Conservation (phyloP, 2,888 invertebrate species). For the Drosophila maculinotata region DNA sequence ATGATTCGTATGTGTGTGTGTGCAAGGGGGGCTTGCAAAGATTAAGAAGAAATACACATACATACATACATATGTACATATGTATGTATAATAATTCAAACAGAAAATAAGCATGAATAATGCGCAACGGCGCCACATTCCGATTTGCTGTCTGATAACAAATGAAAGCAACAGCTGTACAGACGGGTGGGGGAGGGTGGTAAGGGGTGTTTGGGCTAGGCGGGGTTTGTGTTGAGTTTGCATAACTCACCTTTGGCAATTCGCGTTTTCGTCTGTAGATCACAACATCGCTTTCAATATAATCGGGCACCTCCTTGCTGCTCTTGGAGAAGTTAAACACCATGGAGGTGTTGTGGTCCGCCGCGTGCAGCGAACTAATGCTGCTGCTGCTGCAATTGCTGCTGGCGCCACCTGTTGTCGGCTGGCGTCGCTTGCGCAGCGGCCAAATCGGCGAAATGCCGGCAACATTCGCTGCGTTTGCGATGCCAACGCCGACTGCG, state of each 20-base stretch:
- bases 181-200: neutral
- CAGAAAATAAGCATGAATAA: slow-evolving; percentile 67
- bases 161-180: slow-evolving; percentile 30
- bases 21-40: slow-evolving; percentile 48
- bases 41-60: slow-evolving; percentile 60
- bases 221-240: neutral
- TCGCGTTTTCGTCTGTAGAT: slow-evolving; percentile 89
- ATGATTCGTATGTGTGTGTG: slow-evolving; percentile 19
- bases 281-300: slow-evolving; percentile 95
- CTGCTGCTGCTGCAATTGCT: slow-evolving; percentile 44
- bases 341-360: slow-evolving; percentile 89
- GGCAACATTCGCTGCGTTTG: neutral
- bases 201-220: neutral
- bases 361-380: slow-evolving; percentile 19
- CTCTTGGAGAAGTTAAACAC: slow-evolving; percentile 93
- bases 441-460: slow-evolving; percentile 78
- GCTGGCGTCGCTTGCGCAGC: slow-evolving; percentile 78
- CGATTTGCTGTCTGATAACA: slow-evolving; percentile 39
- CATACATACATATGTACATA: no score
- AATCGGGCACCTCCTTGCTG: slow-evolving; percentile 94
- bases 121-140: slow-evolving; percentile 61
- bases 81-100: slow-evolving; percentile 59
- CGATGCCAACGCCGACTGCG: slow-evolving; percentile 10
- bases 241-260: slow-evolving; percentile 89
- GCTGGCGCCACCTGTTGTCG: slow-evolving; percentile 28